Evolutionary conservation across 2,113 vertebrate species (phyloP), one percentile per base, ranked within the genome.

Genomic region (Regulus satrapa): DNA sequence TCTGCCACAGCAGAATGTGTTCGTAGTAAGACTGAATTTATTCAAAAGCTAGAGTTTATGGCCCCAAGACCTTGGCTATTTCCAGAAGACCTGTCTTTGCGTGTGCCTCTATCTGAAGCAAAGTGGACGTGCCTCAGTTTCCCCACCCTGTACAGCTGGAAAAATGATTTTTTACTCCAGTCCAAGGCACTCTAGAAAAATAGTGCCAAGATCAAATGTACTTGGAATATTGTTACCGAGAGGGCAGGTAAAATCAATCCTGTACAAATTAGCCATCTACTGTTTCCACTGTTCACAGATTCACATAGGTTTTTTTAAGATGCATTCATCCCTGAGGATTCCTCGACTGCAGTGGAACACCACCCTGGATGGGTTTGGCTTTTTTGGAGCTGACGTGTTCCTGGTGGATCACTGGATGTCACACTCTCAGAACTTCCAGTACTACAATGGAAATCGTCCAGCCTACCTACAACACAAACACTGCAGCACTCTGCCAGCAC

Each of bases 131-230:
- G 36, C 76, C 86, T 67, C 78, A 12, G 36, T 75, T 67, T 84
- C 76, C 48, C 43, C 29, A 67, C 16, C 3, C 43, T 10, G 15
- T 31, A 73, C 25, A 66, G 85, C 2, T 61, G 12, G 17, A 71
- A 79, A 4, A 59, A 31, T 28, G 2, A 3, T 26, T 41, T 32
- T 56, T 43, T 34, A 55, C 12, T 67, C 20, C 34, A 72, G n/a
- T 5, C 8, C 38, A 59, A 69, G 26, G 36, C 18, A 75, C 36
- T 26, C 31, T 8, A 40, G 34, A 69, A 67, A 68, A 49, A 62
- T 0, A 45, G n/a, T 1, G 4, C 36, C 36, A 71, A 64, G 31
- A 69, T 48, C 29, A 45, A 80, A 52, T 2, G 1, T 19, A 49
- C 40, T 46, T 63, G 32, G 8, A 74, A 63, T 3, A 1, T 9